phyloP scores from a whole-genome alignment of 2,113 vertebrate genomes.

The Cisticola juncidis region DNA sequence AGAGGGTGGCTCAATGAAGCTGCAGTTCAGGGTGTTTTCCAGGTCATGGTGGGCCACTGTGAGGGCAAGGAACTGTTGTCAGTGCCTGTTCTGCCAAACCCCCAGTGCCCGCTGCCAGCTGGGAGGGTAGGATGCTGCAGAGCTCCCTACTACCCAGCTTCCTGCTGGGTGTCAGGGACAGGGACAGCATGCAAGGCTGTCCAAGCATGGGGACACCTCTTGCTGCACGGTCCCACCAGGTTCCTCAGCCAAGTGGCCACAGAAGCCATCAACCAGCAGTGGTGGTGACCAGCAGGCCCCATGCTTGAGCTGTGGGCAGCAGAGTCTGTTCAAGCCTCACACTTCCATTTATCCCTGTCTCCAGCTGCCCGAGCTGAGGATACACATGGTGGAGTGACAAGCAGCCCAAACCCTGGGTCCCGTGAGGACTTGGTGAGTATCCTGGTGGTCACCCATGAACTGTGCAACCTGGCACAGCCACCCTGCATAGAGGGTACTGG shows the following conservation, averaged over 20 bases:
- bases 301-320: neutral
- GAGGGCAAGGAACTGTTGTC: neutral
- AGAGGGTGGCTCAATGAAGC: constrained; percentile 92
- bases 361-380: neutral
- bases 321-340: neutral
- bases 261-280: neutral
- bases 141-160: neutral
- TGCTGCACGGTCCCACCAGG: neutral
- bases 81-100: neutral
- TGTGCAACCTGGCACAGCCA: neutral
- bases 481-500: neutral
- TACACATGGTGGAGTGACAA: fast-evolving
- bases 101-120: fast-evolving
- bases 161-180: neutral
- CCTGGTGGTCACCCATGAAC: neutral
- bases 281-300: neutral
- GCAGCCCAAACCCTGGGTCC: neutral
- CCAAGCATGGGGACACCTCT: neutral
- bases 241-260: neutral
- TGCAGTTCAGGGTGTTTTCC: constrained; percentile 96
- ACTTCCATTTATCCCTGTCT: neutral
- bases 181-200: neutral
- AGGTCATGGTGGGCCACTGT: constrained; percentile 94
- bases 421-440: fast-evolving
- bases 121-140: neutral